phyloP scores from a whole-genome alignment of 2,888 invertebrate species.

The Chydorus sphaericus region DNA sequence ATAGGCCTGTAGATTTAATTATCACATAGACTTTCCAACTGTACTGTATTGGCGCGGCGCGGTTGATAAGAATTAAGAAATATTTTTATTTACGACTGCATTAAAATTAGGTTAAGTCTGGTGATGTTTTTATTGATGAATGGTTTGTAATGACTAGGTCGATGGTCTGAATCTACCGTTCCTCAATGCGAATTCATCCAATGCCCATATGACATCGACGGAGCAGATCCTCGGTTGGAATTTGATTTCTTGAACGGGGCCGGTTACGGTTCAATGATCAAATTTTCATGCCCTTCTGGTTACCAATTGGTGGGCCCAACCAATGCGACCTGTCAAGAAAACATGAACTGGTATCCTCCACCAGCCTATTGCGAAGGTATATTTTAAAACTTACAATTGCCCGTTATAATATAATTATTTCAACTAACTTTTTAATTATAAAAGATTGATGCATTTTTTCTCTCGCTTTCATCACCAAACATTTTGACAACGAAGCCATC shows the following conservation, averaged over 20 bases:
- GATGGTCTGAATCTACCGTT: neutral
- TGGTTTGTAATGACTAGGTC: neutral
- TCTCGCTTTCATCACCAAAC: too few relatives aligned
- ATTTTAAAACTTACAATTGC: neutral
- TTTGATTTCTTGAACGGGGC: slow-evolving; percentile 1
- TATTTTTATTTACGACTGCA: too few relatives aligned
- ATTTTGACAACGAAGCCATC: neutral
- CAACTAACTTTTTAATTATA: neutral
- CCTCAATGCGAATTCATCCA: slow-evolving; percentile 1
- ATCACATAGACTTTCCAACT: too few relatives aligned
- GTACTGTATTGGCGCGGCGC: too few relatives aligned
- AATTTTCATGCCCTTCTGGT: slow-evolving; percentile 8
- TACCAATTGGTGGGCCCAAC: slow-evolving; percentile 5
- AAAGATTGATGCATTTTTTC: too few relatives aligned
- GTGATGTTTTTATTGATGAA: too few relatives aligned
- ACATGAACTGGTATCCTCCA: slow-evolving; percentile 7
- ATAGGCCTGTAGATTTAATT: too few relatives aligned
- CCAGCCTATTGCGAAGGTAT: slow-evolving; percentile 10
- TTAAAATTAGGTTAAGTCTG: too few relatives aligned
- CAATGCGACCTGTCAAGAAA: slow-evolving; percentile 1
- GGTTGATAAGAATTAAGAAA: too few relatives aligned
- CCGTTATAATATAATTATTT: neutral
- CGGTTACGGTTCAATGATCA: neutral
- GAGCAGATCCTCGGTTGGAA: neutral
- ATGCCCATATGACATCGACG: slow-evolving; percentile 7